Evolutionary conservation across 2,113 vertebrate genomes (phyloP).

Genomic region (Ochotona princeps): DNA sequence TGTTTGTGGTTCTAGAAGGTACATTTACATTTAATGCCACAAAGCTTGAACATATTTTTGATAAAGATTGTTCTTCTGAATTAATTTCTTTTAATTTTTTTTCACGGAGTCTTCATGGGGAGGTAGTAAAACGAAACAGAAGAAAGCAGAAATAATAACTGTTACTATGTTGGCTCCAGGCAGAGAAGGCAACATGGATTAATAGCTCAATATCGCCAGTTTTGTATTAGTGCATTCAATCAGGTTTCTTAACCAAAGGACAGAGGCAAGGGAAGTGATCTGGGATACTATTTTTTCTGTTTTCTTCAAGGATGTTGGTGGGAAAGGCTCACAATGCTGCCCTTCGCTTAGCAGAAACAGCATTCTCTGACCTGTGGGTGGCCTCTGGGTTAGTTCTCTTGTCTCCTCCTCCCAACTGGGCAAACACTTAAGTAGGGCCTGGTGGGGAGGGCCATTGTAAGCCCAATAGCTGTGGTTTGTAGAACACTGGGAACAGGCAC

Average conservation of each 20-base stretch:
- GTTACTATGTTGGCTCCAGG: background rate
- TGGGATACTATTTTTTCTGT: background rate
- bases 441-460: no score
- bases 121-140: background rate
- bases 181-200: background rate
- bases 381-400: no score
- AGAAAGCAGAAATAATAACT: background rate
- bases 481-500: no score
- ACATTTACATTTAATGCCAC: background rate
- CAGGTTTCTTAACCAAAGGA: background rate
- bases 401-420: no score
- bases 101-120: background rate
- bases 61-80: background rate
- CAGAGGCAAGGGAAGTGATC: background rate
- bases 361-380: no score
- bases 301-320: background rate
- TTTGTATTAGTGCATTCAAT: background rate
- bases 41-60: background rate
- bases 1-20: background rate
- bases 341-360: no score
- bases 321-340: no score
- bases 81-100: background rate
- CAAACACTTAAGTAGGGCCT: no score
- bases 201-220: background rate
- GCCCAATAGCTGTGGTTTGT: no score